Percentiles rank a stretch among this genome's conserved stretches.
These are phyloP conservation scores for Neodon shergylaensis DNA, from an alignment of 2,113 vertebrate species.

Conservation along the genomic window DNA sequence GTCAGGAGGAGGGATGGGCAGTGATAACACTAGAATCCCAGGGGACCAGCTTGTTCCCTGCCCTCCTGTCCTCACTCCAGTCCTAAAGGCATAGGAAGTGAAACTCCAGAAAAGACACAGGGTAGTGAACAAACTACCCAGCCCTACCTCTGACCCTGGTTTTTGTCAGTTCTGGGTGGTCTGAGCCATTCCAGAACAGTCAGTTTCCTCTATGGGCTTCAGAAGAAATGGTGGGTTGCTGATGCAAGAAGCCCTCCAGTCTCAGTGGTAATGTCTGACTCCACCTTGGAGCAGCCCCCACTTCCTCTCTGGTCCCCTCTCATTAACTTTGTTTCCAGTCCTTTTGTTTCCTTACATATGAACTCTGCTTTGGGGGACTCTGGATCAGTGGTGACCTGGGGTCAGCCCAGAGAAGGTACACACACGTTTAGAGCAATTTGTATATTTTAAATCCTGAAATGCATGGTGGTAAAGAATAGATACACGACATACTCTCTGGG, in stretches of 20 bases:
- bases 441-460: background rate
- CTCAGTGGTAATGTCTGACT: background rate
- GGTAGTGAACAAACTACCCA: background rate
- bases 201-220: background rate
- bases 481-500: background rate
- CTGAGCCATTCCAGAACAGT: constrained; percentile 28
- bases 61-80: constrained; percentile 62
- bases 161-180: background rate
- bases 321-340: background rate
- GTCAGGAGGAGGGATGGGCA: constrained; percentile 69
- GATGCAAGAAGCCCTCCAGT: background rate
- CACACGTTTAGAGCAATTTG: background rate
- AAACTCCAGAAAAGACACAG: constrained; percentile 23
- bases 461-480: background rate
- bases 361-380: background rate
- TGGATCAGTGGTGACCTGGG: background rate
- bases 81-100: constrained; percentile 60
- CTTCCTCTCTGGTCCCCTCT: background rate
- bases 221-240: background rate
- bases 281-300: background rate
- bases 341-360: constrained; percentile 24
- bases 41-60: constrained; percentile 64
- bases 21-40: constrained; percentile 62
- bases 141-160: background rate
- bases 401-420: background rate